A percentile compares a stretch with the other conserved stretches of the same genome.
Conservation (phyloP, 1,140 invertebrate species). For the Drosophila melanica region DNA sequence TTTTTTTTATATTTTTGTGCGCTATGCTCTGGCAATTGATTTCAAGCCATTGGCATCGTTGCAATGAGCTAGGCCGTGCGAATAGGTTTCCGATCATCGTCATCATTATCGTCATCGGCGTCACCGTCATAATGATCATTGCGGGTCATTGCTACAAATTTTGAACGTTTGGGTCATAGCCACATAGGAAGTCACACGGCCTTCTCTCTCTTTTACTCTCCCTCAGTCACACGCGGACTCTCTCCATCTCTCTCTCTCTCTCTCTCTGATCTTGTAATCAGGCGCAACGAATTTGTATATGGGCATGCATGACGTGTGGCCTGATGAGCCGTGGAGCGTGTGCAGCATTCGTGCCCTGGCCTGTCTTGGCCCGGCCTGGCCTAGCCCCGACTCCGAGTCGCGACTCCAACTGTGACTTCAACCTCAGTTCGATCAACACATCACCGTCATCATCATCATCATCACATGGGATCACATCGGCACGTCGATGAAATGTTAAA, state of each 20-base stretch:
- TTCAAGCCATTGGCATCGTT: constrained; percentile 77
- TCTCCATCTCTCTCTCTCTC: not conserved
- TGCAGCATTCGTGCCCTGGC: constrained; percentile 49
- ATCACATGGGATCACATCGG: constrained; percentile 62
- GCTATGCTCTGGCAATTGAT: constrained; percentile 76
- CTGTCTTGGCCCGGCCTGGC: constrained; percentile 9
- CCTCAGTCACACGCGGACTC: not conserved
- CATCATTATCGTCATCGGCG: constrained; percentile 29
- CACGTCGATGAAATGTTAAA: constrained; percentile 82
- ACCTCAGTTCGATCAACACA: constrained; percentile 46
- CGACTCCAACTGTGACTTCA: constrained; percentile 32
- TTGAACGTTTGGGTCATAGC: constrained; percentile 80
- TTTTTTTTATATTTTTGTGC: constrained; percentile 20
- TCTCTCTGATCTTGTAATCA: constrained; percentile 69
- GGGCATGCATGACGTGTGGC: constrained; percentile 81
- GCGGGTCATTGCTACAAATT: constrained; percentile 78
- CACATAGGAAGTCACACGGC: constrained; percentile 63
- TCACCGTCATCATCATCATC: constrained; percentile 43
- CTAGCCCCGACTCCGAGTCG: constrained; percentile 3
- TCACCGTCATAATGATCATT: constrained; percentile 27
- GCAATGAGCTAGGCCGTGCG: constrained; percentile 75
- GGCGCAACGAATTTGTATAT: constrained; percentile 81
- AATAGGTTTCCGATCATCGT: constrained; percentile 71
- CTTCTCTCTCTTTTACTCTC: constrained; percentile 5
- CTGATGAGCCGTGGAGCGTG: constrained; percentile 60